phyloP scores from a whole-genome alignment of 2,888 invertebrate genomes.

The Vesta saturnalis region DNA sequence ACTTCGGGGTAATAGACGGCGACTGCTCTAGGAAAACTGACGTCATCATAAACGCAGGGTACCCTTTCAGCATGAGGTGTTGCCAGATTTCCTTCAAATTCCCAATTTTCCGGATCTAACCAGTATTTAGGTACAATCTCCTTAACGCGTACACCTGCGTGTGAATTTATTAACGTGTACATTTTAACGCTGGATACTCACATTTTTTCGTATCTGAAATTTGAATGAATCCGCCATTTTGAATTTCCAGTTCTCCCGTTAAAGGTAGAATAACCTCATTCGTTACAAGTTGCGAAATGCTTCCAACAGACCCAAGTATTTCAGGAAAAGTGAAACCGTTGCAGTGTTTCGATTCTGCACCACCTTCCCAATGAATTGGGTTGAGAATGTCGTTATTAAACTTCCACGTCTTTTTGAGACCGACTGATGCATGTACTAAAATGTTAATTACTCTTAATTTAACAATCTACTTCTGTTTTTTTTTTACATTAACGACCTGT shows the following conservation, averaged over 20 bases:
- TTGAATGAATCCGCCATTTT: constrained; percentile 55
- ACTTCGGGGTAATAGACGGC: constrained; percentile 24
- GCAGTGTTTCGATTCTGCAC: constrained; percentile 29
- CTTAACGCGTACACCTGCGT: constrained; percentile 43
- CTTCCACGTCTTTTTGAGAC: constrained; percentile 27
- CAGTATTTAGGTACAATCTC: constrained; percentile 44
- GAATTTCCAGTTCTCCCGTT: constrained; percentile 61
- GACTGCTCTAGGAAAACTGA: constrained; percentile 56
- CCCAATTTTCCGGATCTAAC: constrained; percentile 64
- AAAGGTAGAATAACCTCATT: constrained; percentile 61
- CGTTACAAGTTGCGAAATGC: constrained; percentile 35
- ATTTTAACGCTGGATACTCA: constrained; percentile 43
- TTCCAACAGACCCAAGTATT: constrained; percentile 32
- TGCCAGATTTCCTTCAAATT: constrained; percentile 57
- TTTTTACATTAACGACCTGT: no score
- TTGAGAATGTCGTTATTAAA: constrained; percentile 33
- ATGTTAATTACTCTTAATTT: background rate
- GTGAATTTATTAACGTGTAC: background rate
- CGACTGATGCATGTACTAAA: constrained; percentile 3
- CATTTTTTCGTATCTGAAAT: constrained; percentile 53
- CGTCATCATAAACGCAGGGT: constrained; percentile 64
- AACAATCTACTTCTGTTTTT: background rate
- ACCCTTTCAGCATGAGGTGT: constrained; percentile 65
- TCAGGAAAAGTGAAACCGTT: constrained; percentile 37
- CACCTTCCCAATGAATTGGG: constrained; percentile 37